Conservation (phyloP, 2,113 vertebrate genomes). For the Lampris incognitus region DNA sequence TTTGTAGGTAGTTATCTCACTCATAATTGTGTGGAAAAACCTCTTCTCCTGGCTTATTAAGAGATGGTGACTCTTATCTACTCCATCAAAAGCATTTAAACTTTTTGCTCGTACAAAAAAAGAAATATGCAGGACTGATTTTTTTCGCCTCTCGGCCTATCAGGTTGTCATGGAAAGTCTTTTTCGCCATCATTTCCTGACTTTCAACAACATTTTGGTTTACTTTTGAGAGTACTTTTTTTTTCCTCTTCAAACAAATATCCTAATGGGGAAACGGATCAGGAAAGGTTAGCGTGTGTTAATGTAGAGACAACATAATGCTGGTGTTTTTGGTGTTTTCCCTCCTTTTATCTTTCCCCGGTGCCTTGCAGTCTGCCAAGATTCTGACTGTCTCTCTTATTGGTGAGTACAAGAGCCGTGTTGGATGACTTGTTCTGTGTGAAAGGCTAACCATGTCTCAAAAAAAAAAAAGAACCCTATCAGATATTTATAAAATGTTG, state of each 20-base stretch:
- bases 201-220: too few relatives aligned
- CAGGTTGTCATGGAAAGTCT: too few relatives aligned
- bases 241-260: background rate
- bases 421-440: background rate
- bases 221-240: background rate
- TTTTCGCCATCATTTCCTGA: too few relatives aligned
- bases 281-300: conserved; percentile 16
- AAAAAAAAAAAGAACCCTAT: too few relatives aligned
- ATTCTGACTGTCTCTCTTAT: conserved; percentile 70
- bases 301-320: conserved; percentile 48
- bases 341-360: conserved; percentile 59
- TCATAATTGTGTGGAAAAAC: background rate
- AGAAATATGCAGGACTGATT: background rate
- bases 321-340: conserved; percentile 57
- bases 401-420: conserved; percentile 64
- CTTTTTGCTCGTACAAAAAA: background rate
- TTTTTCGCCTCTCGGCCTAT: background rate
- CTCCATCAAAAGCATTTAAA: background rate
- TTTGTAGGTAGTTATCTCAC: too few relatives aligned
- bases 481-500: too few relatives aligned
- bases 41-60: background rate
- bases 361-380: conserved; percentile 67
- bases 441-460: too few relatives aligned
- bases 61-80: background rate
- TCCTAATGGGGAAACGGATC: background rate